These are phyloP conservation scores for Echiichthys vipera DNA, from an alignment of 2,797 vertebrate genomes.

Conservation along the genomic window DNA sequence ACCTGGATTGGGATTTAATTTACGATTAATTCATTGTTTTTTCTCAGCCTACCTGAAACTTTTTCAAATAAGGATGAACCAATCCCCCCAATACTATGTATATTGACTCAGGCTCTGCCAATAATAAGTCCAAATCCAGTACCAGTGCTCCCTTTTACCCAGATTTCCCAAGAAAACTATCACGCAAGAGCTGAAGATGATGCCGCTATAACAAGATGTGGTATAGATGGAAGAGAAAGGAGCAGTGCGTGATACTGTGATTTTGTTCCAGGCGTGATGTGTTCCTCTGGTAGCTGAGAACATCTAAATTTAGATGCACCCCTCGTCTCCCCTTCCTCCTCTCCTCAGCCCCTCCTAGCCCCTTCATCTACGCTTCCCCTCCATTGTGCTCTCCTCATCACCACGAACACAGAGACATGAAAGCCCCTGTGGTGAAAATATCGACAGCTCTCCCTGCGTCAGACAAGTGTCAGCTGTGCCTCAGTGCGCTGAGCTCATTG, in stretches of 20 bases:
- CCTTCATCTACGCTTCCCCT: slow-evolving; percentile 57
- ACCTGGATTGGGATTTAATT: slow-evolving; percentile 7
- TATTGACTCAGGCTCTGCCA: not conserved
- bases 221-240: slow-evolving; percentile 20
- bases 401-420: slow-evolving; percentile 53
- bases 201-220: not conserved
- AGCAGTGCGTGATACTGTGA: slow-evolving; percentile 44
- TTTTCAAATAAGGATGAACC: not conserved
- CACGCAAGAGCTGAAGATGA: not conserved
- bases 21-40: slow-evolving; percentile 7
- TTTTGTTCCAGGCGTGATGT: slow-evolving; percentile 65
- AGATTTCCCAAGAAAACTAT: not conserved
- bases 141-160: not conserved
- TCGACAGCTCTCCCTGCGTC: slow-evolving; percentile 65
- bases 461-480: slow-evolving; percentile 73
- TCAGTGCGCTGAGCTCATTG: slow-evolving; percentile 36
- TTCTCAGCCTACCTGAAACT: not conserved
- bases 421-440: slow-evolving; percentile 66
- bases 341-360: slow-evolving; percentile 51
- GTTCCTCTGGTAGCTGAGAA: slow-evolving; percentile 71
- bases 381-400: slow-evolving; percentile 59
- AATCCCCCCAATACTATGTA: not conserved
- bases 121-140: not conserved
- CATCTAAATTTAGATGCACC: slow-evolving; percentile 79
- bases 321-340: slow-evolving; percentile 61